Percentiles rank a stretch among this genome's conserved stretches.
These are phyloP conservation scores for Phoeniculus purpureus DNA, from an alignment of 2,797 vertebrate species.

Conservation along the genomic window DNA sequence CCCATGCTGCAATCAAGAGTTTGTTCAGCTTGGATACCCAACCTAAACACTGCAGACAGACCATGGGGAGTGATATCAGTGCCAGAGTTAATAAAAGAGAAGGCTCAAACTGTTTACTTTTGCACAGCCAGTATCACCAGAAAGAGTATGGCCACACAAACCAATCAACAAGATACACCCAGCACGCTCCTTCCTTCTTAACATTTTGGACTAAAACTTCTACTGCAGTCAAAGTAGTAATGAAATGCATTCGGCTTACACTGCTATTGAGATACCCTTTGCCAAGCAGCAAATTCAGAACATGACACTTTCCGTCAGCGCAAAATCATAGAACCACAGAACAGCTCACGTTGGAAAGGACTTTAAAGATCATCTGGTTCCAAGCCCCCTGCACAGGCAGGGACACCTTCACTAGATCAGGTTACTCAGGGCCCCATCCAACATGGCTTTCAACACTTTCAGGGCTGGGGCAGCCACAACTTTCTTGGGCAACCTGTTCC, in stretches of 20 bases:
- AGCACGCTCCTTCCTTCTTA: neutral
- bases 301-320: neutral
- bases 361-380: no score
- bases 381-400: no score
- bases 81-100: neutral
- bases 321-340: neutral
- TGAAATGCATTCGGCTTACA: fast-evolving
- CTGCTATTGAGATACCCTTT: neutral
- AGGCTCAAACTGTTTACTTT: neutral
- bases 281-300: neutral
- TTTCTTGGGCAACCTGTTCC: no score
- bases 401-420: no score
- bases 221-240: neutral
- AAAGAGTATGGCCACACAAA: neutral
- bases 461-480: no score
- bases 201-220: neutral
- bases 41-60: neutral
- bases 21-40: neutral
- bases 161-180: neutral
- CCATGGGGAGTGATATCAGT: neutral
- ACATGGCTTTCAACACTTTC: no score
- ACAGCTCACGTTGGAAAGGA: no score
- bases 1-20: neutral
- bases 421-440: no score
- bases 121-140: neutral